Conservation (phyloP, 2,888 invertebrate genomes). For the Apamea crenata region DNA sequence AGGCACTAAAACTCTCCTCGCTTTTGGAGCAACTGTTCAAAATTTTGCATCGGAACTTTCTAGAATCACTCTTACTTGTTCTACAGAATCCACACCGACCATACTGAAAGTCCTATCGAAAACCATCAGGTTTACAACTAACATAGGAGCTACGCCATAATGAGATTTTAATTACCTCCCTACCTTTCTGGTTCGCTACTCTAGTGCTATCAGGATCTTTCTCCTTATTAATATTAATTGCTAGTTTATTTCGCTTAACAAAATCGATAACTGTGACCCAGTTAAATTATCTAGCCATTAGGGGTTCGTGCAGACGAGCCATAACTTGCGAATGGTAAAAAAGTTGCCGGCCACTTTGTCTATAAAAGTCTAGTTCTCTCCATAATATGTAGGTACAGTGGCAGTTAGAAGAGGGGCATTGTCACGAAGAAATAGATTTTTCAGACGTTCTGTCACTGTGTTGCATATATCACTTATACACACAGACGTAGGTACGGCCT, state of each 20-base stretch:
- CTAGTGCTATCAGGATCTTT: constrained; percentile 41
- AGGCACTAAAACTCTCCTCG: constrained; percentile 45
- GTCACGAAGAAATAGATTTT: too few relatives aligned
- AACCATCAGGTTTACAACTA: constrained; percentile 32
- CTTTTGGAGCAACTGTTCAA: constrained; percentile 38
- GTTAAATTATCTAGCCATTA: constrained; percentile 48
- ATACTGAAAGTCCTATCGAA: constrained; percentile 36
- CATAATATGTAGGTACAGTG: not conserved
- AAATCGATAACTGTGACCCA: constrained; percentile 52
- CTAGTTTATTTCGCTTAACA: constrained; percentile 51
- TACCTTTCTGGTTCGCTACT: constrained; percentile 49
- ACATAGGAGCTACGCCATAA: constrained; percentile 60
- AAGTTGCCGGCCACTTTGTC: not conserved
- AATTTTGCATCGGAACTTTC: constrained; percentile 36
- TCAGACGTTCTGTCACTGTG: too few relatives aligned
- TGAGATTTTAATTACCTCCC: constrained; percentile 72
- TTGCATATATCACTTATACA: too few relatives aligned
- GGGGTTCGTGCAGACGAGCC: not conserved
- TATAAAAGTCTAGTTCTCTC: not conserved
- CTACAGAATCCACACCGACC: constrained; percentile 19
- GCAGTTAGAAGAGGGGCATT: too few relatives aligned
- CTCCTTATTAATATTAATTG: constrained; percentile 65
- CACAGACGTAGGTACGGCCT: too few relatives aligned
- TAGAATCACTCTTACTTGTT: constrained; percentile 34
- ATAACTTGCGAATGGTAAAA: not conserved